Evolutionary conservation across 2,113 vertebrate species (phyloP), one percentile per base, ranked within the genome.

Genomic region (Xiphophorus maculatus): DNA sequence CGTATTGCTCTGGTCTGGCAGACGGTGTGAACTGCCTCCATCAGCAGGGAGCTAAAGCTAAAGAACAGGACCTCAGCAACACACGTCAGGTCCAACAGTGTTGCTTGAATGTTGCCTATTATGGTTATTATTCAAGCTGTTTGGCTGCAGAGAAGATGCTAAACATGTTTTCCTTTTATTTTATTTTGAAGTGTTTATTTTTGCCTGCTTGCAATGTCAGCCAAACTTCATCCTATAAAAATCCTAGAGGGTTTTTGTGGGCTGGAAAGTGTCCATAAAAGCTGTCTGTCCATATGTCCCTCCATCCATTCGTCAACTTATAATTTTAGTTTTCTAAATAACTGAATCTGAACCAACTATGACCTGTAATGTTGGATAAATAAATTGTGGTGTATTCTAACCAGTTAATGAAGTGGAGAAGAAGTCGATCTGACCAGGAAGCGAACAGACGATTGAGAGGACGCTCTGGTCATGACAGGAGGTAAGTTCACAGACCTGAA

Each of bases 1-100:
- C 17, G 17, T 48, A 71, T 76, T 85, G 70, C 71, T 81, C 66
- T 63, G 69, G 84, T 84, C 91, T 89, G 84, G 42, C 80, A 85
- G 82, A 84, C 88, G 83, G 54, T 13, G 69, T 85, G 75, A 91
- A 87, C 78, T 82, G 42, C 42, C 15, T 19, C 44, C 44, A 58
- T 25, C 51, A 58, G 51, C 51, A 58, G 51, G 17, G 51, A n/a
- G 10, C 51, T 42, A 48, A 17, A 10, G 51, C 25, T 58, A 10
- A 11, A 58, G 25, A 58, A 58, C 12, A 4, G 40, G 14, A 15
- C 44, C 44, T 44, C 42, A 3, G 42, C 42, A 48, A 1, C 51
- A 58, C 22, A 58, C 0, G 9, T 58, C 22, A 58, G 3, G 51
- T n/a, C 51, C 51, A 58, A n/a, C 51, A 10, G 22, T 11, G 22